Evolutionary conservation across 2,888 invertebrate genomes (phyloP).

Genomic region (Harpagoxenus sublaevis): DNA sequence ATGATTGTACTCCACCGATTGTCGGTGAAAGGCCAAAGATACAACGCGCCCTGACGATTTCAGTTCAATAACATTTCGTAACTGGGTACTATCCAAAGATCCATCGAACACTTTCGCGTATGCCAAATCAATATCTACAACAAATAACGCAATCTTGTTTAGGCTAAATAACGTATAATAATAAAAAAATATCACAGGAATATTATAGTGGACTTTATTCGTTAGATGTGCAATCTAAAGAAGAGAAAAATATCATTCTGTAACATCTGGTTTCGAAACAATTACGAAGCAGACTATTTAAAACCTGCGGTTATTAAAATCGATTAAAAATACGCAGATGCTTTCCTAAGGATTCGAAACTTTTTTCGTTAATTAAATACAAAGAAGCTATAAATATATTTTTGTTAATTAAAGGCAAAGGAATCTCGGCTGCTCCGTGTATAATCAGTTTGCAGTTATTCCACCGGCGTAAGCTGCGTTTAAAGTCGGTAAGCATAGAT

Average conservation of each 20-base stretch:
- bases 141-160: neutral
- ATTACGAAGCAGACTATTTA: slow-evolving; percentile 1
- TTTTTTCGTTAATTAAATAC: slow-evolving; percentile 30
- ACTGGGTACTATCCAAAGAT: slow-evolving; percentile 43
- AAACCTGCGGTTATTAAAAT: slow-evolving; percentile 11
- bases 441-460: slow-evolving; percentile 57
- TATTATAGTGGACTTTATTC: neutral
- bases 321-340: slow-evolving; percentile 14
- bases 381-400: slow-evolving; percentile 11
- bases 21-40: slow-evolving; percentile 63
- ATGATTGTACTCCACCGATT: slow-evolving; percentile 73
- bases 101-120: slow-evolving; percentile 25
- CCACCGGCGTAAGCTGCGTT: slow-evolving; percentile 51
- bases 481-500: slow-evolving; percentile 69
- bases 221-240: neutral
- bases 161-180: neutral
- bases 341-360: slow-evolving; percentile 6
- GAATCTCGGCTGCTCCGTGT: slow-evolving; percentile 39
- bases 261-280: neutral
- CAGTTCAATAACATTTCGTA: slow-evolving; percentile 64
- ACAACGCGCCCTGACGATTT: slow-evolving; percentile 59
- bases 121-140: neutral
- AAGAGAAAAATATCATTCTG: neutral
- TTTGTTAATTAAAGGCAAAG: slow-evolving; percentile 34
- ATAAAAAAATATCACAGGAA: neutral